A percentile compares a stretch with the other conserved stretches of the same genome.
Evolutionary conservation across 2,888 invertebrate species (phyloP).

Genomic region (Agriopis leucophaearia): DNA sequence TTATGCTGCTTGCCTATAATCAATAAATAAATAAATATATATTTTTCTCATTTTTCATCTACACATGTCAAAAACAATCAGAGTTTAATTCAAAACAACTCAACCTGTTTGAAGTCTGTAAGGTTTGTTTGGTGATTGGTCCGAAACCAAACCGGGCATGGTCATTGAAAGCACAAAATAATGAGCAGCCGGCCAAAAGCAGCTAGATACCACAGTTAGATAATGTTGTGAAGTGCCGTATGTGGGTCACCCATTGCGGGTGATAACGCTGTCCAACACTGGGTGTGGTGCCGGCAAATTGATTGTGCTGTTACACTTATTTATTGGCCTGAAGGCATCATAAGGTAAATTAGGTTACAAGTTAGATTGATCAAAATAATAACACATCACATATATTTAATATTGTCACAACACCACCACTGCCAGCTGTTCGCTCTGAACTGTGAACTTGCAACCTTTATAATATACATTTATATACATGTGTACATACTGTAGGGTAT

Average conservation of each 20-base stretch:
- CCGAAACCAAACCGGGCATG: not conserved
- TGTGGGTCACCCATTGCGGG: constrained; percentile 70
- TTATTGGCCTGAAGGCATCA: constrained; percentile 8
- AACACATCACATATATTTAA: not conserved
- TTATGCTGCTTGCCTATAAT: too few relatives aligned
- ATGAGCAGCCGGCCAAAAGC: constrained; percentile 24
- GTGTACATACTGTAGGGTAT: too few relatives aligned
- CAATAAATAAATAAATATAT: too few relatives aligned
- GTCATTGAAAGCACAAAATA: not conserved
- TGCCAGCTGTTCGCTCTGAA: too few relatives aligned
- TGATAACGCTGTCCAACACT: constrained; percentile 56
- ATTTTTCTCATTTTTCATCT: too few relatives aligned
- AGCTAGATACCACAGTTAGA: constrained; percentile 60
- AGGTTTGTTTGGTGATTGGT: not conserved
- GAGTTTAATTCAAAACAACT: not conserved
- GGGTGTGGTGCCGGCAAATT: constrained; percentile 30
- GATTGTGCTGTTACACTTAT: constrained; percentile 23
- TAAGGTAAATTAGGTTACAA: not conserved
- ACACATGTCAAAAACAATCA: too few relatives aligned
- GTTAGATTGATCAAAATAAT: too few relatives aligned
- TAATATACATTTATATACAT: too few relatives aligned
- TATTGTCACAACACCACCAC: not conserved
- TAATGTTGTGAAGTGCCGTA: constrained; percentile 67
- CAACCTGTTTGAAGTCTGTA: not conserved
- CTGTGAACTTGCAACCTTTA: too few relatives aligned